phyloP scores from a whole-genome alignment of 2,113 vertebrate species.

The Emydocephalus ijimae region DNA sequence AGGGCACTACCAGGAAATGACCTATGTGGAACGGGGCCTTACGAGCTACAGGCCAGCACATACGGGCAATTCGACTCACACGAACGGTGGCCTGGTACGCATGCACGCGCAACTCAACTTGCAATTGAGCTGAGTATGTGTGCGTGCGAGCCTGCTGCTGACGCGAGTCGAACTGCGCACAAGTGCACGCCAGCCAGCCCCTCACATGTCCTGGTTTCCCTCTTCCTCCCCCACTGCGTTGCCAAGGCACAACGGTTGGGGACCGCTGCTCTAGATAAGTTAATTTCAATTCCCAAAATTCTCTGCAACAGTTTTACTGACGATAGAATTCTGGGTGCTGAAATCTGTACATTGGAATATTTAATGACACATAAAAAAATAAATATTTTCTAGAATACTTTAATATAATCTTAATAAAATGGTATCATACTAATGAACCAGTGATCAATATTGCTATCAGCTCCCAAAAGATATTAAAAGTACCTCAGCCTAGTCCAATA shows the following conservation, averaged over 20 bases:
- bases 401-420: background rate
- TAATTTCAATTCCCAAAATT: background rate
- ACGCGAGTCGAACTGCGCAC: accelerated
- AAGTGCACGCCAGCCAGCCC: accelerated
- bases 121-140: too few relatives aligned
- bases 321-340: background rate
- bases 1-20: too few relatives aligned
- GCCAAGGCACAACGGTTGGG: too few relatives aligned
- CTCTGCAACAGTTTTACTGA: background rate
- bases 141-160: too few relatives aligned
- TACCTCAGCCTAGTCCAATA: background rate
- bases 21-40: too few relatives aligned
- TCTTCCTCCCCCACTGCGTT: too few relatives aligned
- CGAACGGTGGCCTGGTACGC: too few relatives aligned
- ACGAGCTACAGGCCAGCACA: too few relatives aligned
- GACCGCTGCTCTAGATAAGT: too few relatives aligned
- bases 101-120: too few relatives aligned
- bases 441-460: background rate
- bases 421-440: background rate
- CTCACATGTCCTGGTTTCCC: too few relatives aligned
- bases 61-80: too few relatives aligned
- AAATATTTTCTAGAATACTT: background rate
- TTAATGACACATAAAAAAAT: background rate
- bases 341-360: background rate
- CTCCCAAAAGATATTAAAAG: background rate